phyloP scores from a whole-genome alignment of 53 echinoderm and acorn worm species.

The Crossaster papposus region DNA sequence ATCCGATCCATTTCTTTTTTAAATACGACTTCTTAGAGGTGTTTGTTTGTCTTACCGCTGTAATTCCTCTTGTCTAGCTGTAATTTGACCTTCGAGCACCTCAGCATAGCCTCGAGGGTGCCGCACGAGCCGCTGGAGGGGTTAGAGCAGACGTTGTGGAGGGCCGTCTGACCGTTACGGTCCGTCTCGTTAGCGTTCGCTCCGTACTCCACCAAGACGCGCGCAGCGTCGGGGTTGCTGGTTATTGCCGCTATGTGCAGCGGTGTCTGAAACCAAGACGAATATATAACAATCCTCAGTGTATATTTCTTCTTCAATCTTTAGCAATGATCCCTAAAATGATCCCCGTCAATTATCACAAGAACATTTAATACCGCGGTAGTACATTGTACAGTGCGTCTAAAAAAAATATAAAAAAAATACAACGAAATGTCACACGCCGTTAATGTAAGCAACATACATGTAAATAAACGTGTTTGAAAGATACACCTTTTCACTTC shows the following conservation, averaged over 20 bases:
- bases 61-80: constrained; percentile 82
- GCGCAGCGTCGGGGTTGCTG: constrained; percentile 71
- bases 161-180: constrained; percentile 88
- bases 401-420: too few species aligned
- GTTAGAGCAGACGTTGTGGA: constrained; percentile 88
- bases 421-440: too few species aligned
- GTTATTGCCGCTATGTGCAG: constrained; percentile 93
- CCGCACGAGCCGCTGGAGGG: constrained; percentile 45
- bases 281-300: background rate
- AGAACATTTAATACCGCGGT: background rate
- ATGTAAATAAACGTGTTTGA: too few species aligned
- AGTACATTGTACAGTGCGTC: too few species aligned
- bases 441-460: too few species aligned
- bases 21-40: too few species aligned
- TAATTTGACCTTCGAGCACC: constrained; percentile 61
- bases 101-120: constrained; percentile 71
- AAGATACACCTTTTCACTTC: too few species aligned
- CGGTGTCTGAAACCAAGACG: constrained; percentile 69
- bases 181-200: constrained; percentile 89
- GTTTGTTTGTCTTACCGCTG: constrained; percentile 65
- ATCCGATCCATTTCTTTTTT: background rate
- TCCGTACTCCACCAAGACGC: constrained; percentile 75
- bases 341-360: background rate
- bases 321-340: too few species aligned
- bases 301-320: background rate